These are phyloP conservation scores for Drosophila bunnanda DNA, from an alignment of 2,888 invertebrate species.

Conservation along the genomic window DNA sequence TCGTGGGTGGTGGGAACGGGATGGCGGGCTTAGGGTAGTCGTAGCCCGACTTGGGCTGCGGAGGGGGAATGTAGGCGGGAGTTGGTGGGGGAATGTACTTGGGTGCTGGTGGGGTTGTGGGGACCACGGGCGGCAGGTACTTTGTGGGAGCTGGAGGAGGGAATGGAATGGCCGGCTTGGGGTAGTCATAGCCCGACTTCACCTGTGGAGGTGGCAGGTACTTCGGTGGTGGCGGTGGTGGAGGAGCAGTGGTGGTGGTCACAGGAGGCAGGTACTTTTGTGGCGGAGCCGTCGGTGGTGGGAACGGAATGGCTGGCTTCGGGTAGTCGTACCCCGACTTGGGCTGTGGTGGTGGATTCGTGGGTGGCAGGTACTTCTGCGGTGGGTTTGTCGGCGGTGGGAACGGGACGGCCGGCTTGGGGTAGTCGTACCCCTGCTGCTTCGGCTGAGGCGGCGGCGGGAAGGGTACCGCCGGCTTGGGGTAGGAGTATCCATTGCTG, in stretches of 20 bases:
- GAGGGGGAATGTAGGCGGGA: constrained; percentile 47
- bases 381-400: constrained; percentile 44
- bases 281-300: constrained; percentile 55
- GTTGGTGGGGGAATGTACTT: constrained; percentile 58
- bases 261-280: constrained; percentile 42
- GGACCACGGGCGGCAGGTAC: constrained; percentile 41
- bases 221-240: constrained; percentile 35
- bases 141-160: constrained; percentile 55
- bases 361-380: constrained; percentile 19
- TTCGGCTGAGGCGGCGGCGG: constrained; percentile 39
- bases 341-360: constrained; percentile 31
- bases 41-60: constrained; percentile 39
- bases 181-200: constrained; percentile 61
- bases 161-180: constrained; percentile 62
- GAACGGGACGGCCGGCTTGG: constrained; percentile 66
- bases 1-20: constrained; percentile 44
- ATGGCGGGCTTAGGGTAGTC: constrained; percentile 52
- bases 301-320: constrained; percentile 58
- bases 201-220: constrained; percentile 47
- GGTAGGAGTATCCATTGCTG: constrained; percentile 68
- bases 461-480: constrained; percentile 54
- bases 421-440: constrained; percentile 66
- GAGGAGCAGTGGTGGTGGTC: constrained; percentile 44
- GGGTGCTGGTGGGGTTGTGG: constrained; percentile 41
- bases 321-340: constrained; percentile 42